Evolutionary conservation across 2,113 vertebrate genomes (phyloP), one percentile per base, ranked within the genome.

Genomic region (Hippolais icterina): DNA sequence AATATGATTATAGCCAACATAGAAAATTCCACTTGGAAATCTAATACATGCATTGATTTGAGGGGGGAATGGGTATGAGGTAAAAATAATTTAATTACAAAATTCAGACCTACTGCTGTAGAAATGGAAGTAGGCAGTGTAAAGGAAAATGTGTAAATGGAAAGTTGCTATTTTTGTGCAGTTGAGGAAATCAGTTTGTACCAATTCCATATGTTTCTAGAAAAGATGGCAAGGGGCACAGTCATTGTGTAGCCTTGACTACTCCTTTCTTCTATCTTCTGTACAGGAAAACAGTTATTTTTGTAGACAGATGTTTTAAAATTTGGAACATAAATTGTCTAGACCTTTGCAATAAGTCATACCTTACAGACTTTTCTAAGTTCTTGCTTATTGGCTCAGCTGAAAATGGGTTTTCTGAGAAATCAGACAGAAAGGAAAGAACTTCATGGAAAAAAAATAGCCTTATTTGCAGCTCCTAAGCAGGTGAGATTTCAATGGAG

Each of bases 1-100:
- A 14, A n/a, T 56, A 47, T 5, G 17, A 22, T 87, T 74, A 42
- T 25, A 50, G 17, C 7, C 37, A 64, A 82, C 24, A 28, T 75
- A 31, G 57, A 87, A 93, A 85, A 85, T 76, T 87, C 33, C 31
- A 29, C 3, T 24, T 76, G 59, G 76, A 80, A 72, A 82, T 79
- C n/a, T 72, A 42, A 57, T 57, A 53, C 6, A 16, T 5, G 2
- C 33, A 53, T 60, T 63, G 39, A 52, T 83, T 79, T 81, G 42
- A 12, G 23, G 16, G 13, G 5, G 3, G 9, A 22, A 8, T 2
- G 12, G 2, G 11, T 33, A 15, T 72, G n/a, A 72, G 2, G 19
- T 87, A 71, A 56, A 85, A 90, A 57, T 10, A 87, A 77, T 61
- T 57, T 23, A 18, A 46, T 70, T 2, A 6, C 33, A 44, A 53